A percentile compares a stretch with the other conserved stretches of the same genome.
phyloP scores from a whole-genome alignment of 2,888 invertebrate species.

The Euzophera pinguis region DNA sequence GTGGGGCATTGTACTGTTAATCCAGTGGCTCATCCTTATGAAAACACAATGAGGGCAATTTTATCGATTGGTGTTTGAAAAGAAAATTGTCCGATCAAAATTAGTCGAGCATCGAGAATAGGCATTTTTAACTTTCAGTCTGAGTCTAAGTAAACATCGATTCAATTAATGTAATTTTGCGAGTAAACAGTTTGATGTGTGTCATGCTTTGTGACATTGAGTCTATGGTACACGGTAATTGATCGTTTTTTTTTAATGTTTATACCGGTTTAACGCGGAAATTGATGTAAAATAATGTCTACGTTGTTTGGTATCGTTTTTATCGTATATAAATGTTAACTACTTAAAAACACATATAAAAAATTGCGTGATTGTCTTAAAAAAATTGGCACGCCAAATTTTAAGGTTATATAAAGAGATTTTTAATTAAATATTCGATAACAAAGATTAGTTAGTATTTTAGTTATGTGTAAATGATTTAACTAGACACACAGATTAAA shows the following conservation, averaged over 20 bases:
- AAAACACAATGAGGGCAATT: slow-evolving; percentile 13
- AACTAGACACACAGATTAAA: no score
- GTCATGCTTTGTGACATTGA: neutral
- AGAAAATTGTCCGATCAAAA: slow-evolving; percentile 14
- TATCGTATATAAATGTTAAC: no score
- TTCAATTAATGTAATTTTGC: neutral
- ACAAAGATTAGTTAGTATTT: no score
- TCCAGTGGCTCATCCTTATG: neutral
- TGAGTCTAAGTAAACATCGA: neutral
- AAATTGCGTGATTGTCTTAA: no score
- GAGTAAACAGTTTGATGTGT: neutral
- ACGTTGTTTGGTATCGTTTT: no score
- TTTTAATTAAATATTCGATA: no score
- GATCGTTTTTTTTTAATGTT: neutral
- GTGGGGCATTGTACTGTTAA: neutral
- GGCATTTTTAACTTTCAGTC: neutral
- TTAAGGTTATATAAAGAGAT: no score
- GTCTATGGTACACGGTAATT: neutral
- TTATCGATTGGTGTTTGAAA: slow-evolving; percentile 17
- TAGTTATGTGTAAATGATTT: no score
- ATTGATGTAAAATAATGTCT: no score
- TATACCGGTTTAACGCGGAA: no score
- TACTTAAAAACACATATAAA: no score
- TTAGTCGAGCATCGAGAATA: neutral
- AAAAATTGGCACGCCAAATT: no score